phyloP scores from a whole-genome alignment of 2,888 invertebrate species.

The Mimas tiliae region DNA sequence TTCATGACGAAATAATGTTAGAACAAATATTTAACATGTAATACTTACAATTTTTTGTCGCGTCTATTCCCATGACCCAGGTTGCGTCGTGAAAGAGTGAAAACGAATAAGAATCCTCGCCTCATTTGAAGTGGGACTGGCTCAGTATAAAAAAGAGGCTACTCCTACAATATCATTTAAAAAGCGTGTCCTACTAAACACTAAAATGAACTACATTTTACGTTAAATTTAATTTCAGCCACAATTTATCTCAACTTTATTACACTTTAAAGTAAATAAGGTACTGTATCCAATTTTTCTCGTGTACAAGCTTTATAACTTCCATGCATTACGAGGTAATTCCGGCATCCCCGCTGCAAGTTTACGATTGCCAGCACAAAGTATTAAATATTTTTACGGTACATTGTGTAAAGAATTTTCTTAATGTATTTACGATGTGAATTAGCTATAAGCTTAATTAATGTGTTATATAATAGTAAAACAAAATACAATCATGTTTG shows the following conservation, averaged over 20 bases:
- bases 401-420: slow-evolving; percentile 26
- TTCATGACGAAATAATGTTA: too few relatives aligned
- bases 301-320: slow-evolving; percentile 8
- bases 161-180: too few relatives aligned
- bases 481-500: too few relatives aligned
- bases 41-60: too few relatives aligned
- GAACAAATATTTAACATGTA: too few relatives aligned
- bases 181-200: too few relatives aligned
- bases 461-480: background rate
- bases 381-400: slow-evolving; percentile 22
- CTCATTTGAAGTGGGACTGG: too few relatives aligned
- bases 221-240: background rate
- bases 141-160: too few relatives aligned
- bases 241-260: background rate
- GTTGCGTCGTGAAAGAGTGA: too few relatives aligned
- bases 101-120: too few relatives aligned
- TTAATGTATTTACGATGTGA: background rate
- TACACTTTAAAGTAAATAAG: background rate
- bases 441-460: background rate
- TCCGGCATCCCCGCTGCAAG: slow-evolving; percentile 23
- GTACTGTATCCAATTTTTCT: slow-evolving; percentile 19
- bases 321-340: slow-evolving; percentile 19
- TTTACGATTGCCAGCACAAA: slow-evolving; percentile 13
- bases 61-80: too few relatives aligned
- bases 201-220: background rate